Base-by-base conservation (phyloP, 2,797 vertebrate genomes). In the Neomorphus geoffroyi region DNA sequence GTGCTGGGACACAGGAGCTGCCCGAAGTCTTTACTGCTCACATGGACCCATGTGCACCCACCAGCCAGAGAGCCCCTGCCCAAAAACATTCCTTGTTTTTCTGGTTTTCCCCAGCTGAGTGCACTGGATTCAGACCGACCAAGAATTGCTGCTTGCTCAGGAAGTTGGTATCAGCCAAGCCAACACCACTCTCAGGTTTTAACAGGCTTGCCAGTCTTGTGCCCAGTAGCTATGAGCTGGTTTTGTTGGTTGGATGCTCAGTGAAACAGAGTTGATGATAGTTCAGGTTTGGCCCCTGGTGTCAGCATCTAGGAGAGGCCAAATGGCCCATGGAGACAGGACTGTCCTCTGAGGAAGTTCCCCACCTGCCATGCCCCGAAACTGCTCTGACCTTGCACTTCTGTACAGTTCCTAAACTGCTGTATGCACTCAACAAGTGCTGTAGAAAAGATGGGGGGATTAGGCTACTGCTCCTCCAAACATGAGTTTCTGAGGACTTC, bases 401-500 rank as follows among this genome's bases (percentile, higher is more conserved):
- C 61, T 37, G 11, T 11, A 23, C 48, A 62, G 39, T 32, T 85
- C 61, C 61, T 37, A 23, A 72, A 41, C 13, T 60, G 33, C 66
- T 84, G 11, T 26, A 46, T 1, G 2, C 11, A 22, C 50, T n/a
- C 35, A n/a, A 10, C 1, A 11, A 57, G 32, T 2, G 12, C 56
- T 56, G 30, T 16, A 41, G 61, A 60, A 61, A 67, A 74, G 69
- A 56, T 7, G 14, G 22, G 17, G 32, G 37, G 17, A 3, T 50
- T 45, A 73, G 69, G 43, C 9, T 35, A n/a, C 33, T 26, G 69
- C 19, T 85, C 33, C 17, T 71, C 65, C 0, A 2, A 21, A 66
- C 4, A 0, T 4, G 24, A 35, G 19, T 50, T 72, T 92, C 60
- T 50, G 35, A 83, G 60, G 23, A 67, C 43, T 62, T 51, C 50